Base-by-base conservation (phyloP, 2,113 vertebrate species). In the Tylochromis polylepis region DNA sequence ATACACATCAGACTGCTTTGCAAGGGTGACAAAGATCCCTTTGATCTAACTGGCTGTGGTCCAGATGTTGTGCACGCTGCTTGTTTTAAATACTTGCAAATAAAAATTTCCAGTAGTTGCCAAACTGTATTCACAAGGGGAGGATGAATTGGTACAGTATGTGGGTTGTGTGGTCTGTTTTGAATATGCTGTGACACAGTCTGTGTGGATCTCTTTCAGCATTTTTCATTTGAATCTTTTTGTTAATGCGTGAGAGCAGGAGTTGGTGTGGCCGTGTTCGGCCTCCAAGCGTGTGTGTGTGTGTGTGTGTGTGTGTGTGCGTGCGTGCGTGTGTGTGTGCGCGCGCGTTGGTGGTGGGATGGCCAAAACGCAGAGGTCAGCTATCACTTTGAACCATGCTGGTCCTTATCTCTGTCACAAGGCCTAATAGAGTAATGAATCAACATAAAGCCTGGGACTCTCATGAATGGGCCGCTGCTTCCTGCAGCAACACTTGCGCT, bases 371-470 rank as follows among this genome's bases (percentile, higher is more conserved):
- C 94, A 93, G 93, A 95, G 94, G 95, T 96, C 95, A 96, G 95
- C 94, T 92, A 93, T 96, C 94, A 95, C 93, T 94, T 94, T 96
- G 93, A 96, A 95, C 93, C 95, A 96, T 94, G 94, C 90, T 89
- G 94, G 95, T 95, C 93, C 95, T 95, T 96, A 96, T 95, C 94
- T 93, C 91, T 94, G 94, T 94, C 95, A 95, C 86, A 86, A 91
- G 86, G 88, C 87, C 92, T 95, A 95, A 96, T 95, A 92, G 95
- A 95, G 94, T 95, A 92, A 96, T 95, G 94, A 96, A 95, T 96
- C 94, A 95, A 93, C 92, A 91, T 92, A 92, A 93, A 92, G 91
- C 60, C 91, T 2, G 62, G 87, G 91, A 84, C 85, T 91, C 88
- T 94, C 89, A 89, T 88, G 87, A 92, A 93, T 82, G 88, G 93